Evolutionary conservation across 2,888 invertebrate genomes (phyloP).

Genomic region (Mactromeris polynyma): DNA sequence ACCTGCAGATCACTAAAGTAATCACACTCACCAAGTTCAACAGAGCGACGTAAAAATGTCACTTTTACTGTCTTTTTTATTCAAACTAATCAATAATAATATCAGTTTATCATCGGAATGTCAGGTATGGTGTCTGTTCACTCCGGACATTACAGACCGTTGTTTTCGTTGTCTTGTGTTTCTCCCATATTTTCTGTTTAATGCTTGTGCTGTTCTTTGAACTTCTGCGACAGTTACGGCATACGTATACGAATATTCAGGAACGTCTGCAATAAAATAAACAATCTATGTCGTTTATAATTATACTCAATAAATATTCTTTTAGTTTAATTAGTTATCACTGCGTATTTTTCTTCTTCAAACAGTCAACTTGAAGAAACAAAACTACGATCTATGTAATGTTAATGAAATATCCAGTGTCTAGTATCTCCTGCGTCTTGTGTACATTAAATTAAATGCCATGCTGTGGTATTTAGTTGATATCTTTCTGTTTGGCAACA

Average conservation of each 20-base stretch:
- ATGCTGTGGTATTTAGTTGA: background rate
- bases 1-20: background rate
- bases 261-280: background rate
- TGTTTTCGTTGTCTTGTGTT: background rate
- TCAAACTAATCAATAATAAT: background rate
- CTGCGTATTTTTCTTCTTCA: background rate
- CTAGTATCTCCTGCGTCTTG: background rate
- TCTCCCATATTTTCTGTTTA: background rate
- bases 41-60: conserved; percentile 23
- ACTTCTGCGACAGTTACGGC: background rate
- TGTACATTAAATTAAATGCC: background rate
- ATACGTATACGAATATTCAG: background rate
- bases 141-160: background rate
- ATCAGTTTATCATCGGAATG: background rate
- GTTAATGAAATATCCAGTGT: too few species aligned
- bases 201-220: background rate
- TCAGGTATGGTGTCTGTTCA: background rate
- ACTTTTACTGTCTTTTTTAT: conserved; percentile 28
- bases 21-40: background rate
- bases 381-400: too few species aligned
- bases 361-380: background rate
- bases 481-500: background rate
- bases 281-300: background rate
- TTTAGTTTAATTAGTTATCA: background rate
- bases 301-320: background rate